Percentiles rank a stretch among this genome's conserved stretches.
Evolutionary conservation across 2,797 vertebrate genomes (phyloP).

Genomic region (Lerista edwardsae): DNA sequence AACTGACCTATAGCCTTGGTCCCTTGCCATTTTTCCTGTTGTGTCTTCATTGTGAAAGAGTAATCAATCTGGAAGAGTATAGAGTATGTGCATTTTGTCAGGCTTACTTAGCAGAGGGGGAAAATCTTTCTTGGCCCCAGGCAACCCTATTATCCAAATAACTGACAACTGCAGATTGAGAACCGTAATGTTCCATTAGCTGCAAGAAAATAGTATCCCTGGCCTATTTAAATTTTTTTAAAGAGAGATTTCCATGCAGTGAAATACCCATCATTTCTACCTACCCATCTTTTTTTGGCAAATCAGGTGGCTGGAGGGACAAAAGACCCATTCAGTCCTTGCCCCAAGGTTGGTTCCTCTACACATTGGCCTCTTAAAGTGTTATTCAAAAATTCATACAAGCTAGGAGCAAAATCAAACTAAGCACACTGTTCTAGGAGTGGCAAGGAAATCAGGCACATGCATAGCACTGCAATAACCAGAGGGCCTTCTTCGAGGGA

Average conservation of each 20-base stretch:
- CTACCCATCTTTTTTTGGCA: neutral
- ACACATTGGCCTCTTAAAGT: neutral
- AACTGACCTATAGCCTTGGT: fast-evolving
- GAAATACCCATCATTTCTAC: slow-evolving; percentile 19
- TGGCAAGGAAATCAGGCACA: neutral
- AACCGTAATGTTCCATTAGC: slow-evolving; percentile 59
- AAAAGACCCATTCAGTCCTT: neutral
- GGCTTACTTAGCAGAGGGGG: slow-evolving; percentile 47
- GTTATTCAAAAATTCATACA: neutral
- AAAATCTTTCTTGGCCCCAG: slow-evolving; percentile 36
- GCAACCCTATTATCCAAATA: slow-evolving; percentile 42
- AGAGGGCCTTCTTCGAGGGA: neutral
- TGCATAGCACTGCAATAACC: neutral
- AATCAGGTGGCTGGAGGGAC: neutral
- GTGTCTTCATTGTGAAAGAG: slow-evolving; percentile 43
- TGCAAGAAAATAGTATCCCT: neutral
- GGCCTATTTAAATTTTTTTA: neutral
- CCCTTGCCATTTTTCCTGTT: fast-evolving
- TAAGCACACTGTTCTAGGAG: neutral
- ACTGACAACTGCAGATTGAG: slow-evolving; percentile 45
- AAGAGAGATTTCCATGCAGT: slow-evolving; percentile 30
- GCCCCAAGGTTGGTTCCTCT: neutral
- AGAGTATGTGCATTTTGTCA: slow-evolving; percentile 11
- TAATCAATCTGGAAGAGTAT: slow-evolving; percentile 10
- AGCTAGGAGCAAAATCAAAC: neutral